Base-by-base conservation (phyloP, 2,888 invertebrate species). In the Drosophila mayaguana region DNA sequence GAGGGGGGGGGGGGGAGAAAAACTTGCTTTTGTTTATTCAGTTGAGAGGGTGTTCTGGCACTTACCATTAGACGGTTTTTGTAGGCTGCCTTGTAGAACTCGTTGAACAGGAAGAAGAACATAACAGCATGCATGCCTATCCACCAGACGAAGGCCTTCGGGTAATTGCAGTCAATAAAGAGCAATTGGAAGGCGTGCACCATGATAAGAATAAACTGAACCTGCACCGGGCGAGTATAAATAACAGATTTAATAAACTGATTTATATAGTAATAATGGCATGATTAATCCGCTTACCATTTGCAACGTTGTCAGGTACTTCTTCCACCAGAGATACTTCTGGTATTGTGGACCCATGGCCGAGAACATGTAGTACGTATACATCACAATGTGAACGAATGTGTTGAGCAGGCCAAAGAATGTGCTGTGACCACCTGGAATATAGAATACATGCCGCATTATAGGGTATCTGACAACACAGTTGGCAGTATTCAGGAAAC, bases 381-480 rank as follows among this genome's bases (percentile, higher is more conserved):
- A 98, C 98, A 99, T 99, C 81, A 98, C 94, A 88, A 98, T 96
- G 93, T 99, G 98, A n/a, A 99, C 98, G 93, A 98, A 98, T 1
- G 98, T 97, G 93, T 98, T 99, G 90, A 98, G 94, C 84, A 98
- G 94, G 2, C 98, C 97, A 93, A 98, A 98, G 95, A 98, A 98
- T 7, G 98, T 98, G 87, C 97, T 97, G 93, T 98, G 98, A 38
- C 98, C 98, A 92, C 98, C 98, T 18, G 12, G 22, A 46, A 25
- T 25, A 25, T 2, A 22, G 25, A 25, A 25, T 2, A 11, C 7
- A 18, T 28, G 0, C 4, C 36, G 25, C 14, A 38, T 46, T 59
- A 32, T 40, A 48, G 28, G 20, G 25, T 28, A 59, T 20, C 48
- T 32, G 5, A 8, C 2, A 7, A 8, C 14, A 12, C 9, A 11